Base-by-base conservation (phyloP, 2,797 vertebrate genomes). In the Alfaro cultratus region DNA sequence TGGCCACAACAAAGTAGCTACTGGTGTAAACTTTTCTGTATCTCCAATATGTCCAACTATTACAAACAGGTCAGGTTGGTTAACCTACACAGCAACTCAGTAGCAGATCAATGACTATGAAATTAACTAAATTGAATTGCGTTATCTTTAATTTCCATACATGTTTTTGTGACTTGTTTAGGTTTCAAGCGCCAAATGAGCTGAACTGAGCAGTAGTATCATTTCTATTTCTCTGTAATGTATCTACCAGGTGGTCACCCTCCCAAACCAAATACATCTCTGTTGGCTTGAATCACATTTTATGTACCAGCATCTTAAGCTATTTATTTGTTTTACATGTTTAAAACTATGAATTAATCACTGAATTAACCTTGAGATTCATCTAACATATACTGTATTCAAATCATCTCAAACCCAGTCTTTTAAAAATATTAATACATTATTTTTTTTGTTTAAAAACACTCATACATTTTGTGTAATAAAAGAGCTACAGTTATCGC, bases 231-330 rank as follows among this genome's bases (percentile, higher is more conserved):
- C 47, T 49, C 47, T 49, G 18, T 18, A 6, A 18, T 18, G 47
- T 75, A 46, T 79, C 73, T 83, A 47, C 16, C 34, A 67, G 74
- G 74, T 23, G 67, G 79, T 60, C 55, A 46, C 39, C 41, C 36
- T 23, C 51, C 23, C 60, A 64, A 51, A 39, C 49, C 47, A 68
- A 72, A 82, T 31, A 3, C 26, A 43, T 31, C 39, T 68, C 46
- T 18, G 13, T 21, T 26, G 43, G 36, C 12, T 18, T 12, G 5
- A 45, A 9, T 45, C 67, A 45, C 18, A 45, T 62, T 62, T 62
- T 31, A 62, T 36, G 21, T 67, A 21, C 6, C 6, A 67, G 21
- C 34, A 68, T 39, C 39, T 5, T 11, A 13, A 70, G 13, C 4
- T 43, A 5, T 34, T 36, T 36, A 70, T 70, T 70, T 43, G 21